Base-by-base conservation (phyloP, 2,888 invertebrate species). In the Plutella xylostella region DNA sequence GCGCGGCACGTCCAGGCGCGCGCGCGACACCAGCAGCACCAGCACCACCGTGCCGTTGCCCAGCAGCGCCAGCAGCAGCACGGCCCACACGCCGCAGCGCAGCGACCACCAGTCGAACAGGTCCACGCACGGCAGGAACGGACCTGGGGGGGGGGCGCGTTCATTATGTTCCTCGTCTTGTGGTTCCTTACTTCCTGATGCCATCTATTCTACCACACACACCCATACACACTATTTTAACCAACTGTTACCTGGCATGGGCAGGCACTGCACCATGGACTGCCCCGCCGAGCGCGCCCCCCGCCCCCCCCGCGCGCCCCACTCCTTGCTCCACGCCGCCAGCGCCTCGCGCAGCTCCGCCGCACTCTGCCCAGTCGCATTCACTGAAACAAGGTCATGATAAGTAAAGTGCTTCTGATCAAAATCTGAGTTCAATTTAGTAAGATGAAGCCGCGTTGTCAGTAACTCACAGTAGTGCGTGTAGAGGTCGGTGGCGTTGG, bases 51-150 rank as follows among this genome's bases (percentile, higher is more conserved):
- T 94, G 38, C 96, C 97, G 72, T 98, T 98, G 51, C 98, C 98
- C 42, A 98, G 87, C 84, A 98, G 90, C 33, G 98, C 97, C 58
- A 97, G 86, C 46, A 98, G 88, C 76, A 98, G 98, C 37, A 98
- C 97, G 14, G 96, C 91, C 98, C 98, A 98, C 42, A 98, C 96
- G 17, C 97, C 97, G 69, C 97, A 97, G 34, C 97, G 89, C 57
- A 97, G 80, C 4, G 96, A 96, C 97, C 97, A 97, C 97, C 97
- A 97, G 68, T 97, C 97, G 73, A 98, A 97, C 45, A 97, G 86
- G 73, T 97, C 97, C 65, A 94, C 92, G 72, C 97, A 98, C 4
- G 97, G 97, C 63, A 97, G 85, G 80, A 97, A 97, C 3, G 97
- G 97, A 20, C 94, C 95, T 90, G 73, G n/a, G 38, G 39, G 31